phyloP scores from a whole-genome alignment of 2,113 vertebrate genomes.

The Pogona vitticeps region DNA sequence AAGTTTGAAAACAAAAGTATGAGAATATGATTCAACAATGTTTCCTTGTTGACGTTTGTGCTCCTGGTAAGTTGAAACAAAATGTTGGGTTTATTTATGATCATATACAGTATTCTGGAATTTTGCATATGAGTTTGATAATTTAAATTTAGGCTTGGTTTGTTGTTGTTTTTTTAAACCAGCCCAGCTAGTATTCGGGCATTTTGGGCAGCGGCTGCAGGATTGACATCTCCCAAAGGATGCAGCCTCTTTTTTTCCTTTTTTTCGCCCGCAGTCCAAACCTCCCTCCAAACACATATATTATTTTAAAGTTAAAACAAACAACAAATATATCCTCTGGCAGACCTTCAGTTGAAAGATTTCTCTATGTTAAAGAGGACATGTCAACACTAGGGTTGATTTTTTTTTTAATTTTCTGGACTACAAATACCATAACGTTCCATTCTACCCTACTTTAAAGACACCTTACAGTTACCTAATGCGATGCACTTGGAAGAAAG shows the following conservation, averaged over 20 bases:
- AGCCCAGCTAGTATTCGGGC: not conserved
- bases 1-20: constrained; percentile 8
- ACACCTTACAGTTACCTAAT: too few species aligned
- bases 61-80: not conserved
- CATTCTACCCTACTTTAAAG: too few species aligned
- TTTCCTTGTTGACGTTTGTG: not conserved
- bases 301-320: too few species aligned
- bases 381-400: too few species aligned
- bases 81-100: not conserved
- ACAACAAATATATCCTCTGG: too few species aligned
- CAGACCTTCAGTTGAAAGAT: too few species aligned
- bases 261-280: not conserved
- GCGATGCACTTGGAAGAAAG: too few species aligned
- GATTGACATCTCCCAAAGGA: not conserved
- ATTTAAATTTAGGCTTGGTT: too few species aligned
- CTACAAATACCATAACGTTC: too few species aligned
- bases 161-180: not conserved
- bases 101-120: not conserved
- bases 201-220: not conserved
- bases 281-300: not conserved
- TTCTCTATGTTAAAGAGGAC: too few species aligned
- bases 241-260: not conserved
- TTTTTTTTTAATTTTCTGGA: too few species aligned
- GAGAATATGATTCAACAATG: not conserved
- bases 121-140: not conserved